phyloP scores from a whole-genome alignment of 1,140 invertebrate genomes.

The Aphelenchoides besseyi region DNA sequence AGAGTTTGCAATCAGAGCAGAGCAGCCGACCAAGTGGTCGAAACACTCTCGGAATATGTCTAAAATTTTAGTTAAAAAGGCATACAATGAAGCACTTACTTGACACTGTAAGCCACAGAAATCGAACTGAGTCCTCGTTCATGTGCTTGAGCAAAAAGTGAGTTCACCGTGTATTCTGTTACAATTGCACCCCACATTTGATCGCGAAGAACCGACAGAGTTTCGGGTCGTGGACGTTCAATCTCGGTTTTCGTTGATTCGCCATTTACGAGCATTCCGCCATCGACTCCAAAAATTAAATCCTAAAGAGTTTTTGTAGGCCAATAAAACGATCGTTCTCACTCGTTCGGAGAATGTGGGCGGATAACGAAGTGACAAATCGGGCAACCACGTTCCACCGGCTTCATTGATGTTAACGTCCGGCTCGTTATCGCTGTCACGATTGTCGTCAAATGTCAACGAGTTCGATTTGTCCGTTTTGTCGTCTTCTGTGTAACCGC shows the following conservation, averaged over 20 bases:
- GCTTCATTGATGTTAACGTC: constrained; percentile 38
- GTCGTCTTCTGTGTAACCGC: constrained; percentile 12
- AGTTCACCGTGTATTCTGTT: constrained; percentile 48
- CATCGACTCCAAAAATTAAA: constrained; percentile 51
- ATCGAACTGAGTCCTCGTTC: constrained; percentile 32
- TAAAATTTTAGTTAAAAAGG: not conserved
- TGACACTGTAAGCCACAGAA: constrained; percentile 36
- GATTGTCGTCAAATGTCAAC: not conserved
- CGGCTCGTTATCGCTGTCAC: constrained; percentile 31
- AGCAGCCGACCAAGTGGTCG: constrained; percentile 41
- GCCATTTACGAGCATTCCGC: constrained; percentile 41
- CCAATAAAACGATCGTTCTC: constrained; percentile 16
- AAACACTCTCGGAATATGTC: constrained; percentile 39
- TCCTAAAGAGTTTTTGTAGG: constrained; percentile 23
- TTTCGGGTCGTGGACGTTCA: constrained; percentile 39
- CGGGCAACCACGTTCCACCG: constrained; percentile 38
- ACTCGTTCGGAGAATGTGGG: constrained; percentile 48
- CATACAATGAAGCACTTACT: not conserved
- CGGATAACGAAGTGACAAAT: constrained; percentile 48
- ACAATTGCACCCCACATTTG: constrained; percentile 48
- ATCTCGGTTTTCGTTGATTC: constrained; percentile 26
- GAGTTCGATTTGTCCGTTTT: not conserved
- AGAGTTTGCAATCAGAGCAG: constrained; percentile 45
- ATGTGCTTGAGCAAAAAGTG: constrained; percentile 44
- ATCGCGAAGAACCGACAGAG: constrained; percentile 42